These are phyloP conservation scores for Lepidocyrtoides sp. DNA, from an alignment of 2,888 invertebrate species.

Conservation along the genomic window DNA sequence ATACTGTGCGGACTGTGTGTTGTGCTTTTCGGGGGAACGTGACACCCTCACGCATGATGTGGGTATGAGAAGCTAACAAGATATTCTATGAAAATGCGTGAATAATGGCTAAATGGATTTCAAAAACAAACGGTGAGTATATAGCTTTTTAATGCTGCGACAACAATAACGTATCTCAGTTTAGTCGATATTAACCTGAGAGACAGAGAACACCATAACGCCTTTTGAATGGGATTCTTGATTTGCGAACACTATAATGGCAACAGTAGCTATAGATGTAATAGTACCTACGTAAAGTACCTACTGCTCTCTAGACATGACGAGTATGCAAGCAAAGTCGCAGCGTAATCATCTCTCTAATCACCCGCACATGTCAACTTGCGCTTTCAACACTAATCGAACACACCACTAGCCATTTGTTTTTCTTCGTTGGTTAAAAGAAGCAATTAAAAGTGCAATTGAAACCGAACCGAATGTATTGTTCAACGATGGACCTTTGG, in stretches of 20 bases:
- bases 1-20: background rate
- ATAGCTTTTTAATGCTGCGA: constrained; percentile 15
- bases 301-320: no score
- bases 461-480: no score
- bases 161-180: constrained; percentile 31
- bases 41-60: background rate
- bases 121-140: constrained; percentile 37
- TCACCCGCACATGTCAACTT: constrained; percentile 17
- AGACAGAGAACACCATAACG: no score
- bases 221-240: no score
- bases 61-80: background rate
- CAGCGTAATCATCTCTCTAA: no score
- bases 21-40: background rate
- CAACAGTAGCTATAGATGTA: no score
- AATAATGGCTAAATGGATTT: constrained; percentile 11
- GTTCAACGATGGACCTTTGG: no score
- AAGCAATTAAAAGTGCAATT: no score
- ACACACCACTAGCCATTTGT: background rate
- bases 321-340: no score
- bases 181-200: no score
- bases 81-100: constrained; percentile 3
- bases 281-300: no score
- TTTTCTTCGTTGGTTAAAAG: background rate
- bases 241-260: no score
- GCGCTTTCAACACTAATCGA: constrained; percentile 33